Conservation (phyloP, 2,113 vertebrate genomes). For the Onychostoma macrolepis region DNA sequence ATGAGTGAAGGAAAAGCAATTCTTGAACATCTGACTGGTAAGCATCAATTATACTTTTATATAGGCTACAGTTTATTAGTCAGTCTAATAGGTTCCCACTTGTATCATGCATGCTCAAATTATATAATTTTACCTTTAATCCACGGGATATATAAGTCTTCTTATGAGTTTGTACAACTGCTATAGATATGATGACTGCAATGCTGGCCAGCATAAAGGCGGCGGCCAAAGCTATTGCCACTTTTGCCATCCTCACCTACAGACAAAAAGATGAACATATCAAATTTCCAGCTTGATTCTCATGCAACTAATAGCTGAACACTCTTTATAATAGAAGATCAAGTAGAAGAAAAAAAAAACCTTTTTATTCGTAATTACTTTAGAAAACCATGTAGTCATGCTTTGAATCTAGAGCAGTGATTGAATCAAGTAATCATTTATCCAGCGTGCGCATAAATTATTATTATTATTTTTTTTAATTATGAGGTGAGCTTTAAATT, state of each 20-base stretch:
- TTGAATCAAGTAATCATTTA: no score
- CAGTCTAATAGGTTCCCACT: neutral
- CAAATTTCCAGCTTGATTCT: neutral
- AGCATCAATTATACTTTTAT: neutral
- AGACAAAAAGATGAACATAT: neutral
- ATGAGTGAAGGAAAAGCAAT: neutral
- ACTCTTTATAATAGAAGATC: neutral
- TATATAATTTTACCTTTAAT: slow-evolving; percentile 78
- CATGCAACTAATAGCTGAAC: neutral
- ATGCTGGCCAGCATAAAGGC: slow-evolving; percentile 82
- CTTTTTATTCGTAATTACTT: neutral
- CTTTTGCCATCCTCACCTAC: slow-evolving; percentile 48
- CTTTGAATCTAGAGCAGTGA: neutral
- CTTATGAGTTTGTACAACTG: slow-evolving; percentile 83
- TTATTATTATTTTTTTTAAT: no score
- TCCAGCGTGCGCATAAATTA: no score
- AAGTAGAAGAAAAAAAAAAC: no score
- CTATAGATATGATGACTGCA: slow-evolving; percentile 82
- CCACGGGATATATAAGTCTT: slow-evolving; percentile 74
- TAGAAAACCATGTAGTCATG: neutral
- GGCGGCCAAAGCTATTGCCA: slow-evolving; percentile 72
- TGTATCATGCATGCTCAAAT: neutral
- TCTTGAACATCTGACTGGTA: neutral
- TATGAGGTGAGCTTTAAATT: neutral
- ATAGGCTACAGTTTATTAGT: neutral